Percentiles rank a stretch among this genome's conserved stretches.
Conservation (phyloP, 2,888 invertebrate genomes). For the Melinaea menophilus region DNA sequence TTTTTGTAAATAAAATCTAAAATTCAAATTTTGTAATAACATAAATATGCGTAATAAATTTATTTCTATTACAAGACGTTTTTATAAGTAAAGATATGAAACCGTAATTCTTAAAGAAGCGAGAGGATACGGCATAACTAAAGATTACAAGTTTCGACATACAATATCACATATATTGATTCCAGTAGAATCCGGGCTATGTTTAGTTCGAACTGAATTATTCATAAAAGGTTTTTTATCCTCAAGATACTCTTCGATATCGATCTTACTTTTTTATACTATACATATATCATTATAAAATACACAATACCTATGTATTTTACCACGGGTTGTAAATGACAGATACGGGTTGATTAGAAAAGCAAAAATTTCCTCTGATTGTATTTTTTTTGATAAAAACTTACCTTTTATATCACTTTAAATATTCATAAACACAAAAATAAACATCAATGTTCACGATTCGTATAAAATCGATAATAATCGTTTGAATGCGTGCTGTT, state of each 20-base stretch:
- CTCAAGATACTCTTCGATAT: background rate
- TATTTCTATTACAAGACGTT: background rate
- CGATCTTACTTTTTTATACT: background rate
- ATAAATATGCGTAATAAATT: too few relatives aligned
- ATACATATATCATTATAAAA: background rate
- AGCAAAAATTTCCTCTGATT: too few relatives aligned
- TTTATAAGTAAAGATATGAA: slow-evolving; percentile 21
- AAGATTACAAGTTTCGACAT: background rate
- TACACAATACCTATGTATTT: background rate
- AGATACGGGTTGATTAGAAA: too few relatives aligned
- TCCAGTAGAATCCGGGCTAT: background rate
- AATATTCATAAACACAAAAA: background rate
- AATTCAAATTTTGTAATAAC: too few relatives aligned
- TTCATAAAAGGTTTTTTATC: background rate
- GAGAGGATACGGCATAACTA: slow-evolving; percentile 1
- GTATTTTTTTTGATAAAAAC: too few relatives aligned
- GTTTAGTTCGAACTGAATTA: background rate
- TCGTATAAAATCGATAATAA: slow-evolving; percentile 26
- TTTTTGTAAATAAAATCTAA: too few relatives aligned
- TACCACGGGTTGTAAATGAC: too few relatives aligned
- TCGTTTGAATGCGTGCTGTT: slow-evolving; percentile 26
- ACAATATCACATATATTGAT: slow-evolving; percentile 1
- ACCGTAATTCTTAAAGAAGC: slow-evolving; percentile 20
- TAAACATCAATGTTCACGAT: background rate
- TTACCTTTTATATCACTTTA: background rate